phyloP scores from a whole-genome alignment of 2,888 invertebrate genomes.

The Dioctria linearis region DNA sequence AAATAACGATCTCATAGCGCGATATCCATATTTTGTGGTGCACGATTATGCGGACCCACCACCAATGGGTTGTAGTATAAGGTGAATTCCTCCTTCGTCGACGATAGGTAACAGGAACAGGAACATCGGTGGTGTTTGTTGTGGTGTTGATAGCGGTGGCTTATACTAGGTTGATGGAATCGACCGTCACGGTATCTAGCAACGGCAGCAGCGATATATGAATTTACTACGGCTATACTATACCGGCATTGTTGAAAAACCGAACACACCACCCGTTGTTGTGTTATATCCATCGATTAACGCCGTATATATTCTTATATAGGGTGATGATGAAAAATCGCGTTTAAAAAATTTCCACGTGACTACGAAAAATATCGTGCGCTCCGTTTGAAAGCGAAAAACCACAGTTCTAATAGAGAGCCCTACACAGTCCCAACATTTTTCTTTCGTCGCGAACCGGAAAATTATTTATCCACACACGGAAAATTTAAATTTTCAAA shows the following conservation, averaged over 20 bases:
- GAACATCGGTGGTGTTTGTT: not conserved
- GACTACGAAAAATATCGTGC: not conserved
- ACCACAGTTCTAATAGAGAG: no score
- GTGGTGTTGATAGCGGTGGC: no score
- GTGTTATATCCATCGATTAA: slow-evolving; percentile 47
- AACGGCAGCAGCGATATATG: not conserved
- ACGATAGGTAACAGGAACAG: not conserved
- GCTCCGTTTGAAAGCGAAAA: not conserved
- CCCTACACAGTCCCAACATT: no score
- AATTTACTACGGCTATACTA: not conserved
- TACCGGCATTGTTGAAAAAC: slow-evolving; percentile 4
- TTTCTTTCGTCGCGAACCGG: not conserved
- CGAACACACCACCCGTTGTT: slow-evolving; percentile 6
- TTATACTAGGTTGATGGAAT: no score
- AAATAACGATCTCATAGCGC: slow-evolving; percentile 31
- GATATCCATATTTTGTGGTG: slow-evolving; percentile 41
- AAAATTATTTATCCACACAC: not conserved
- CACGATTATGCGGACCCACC: slow-evolving; percentile 15
- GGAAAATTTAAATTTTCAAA: slow-evolving; percentile 15
- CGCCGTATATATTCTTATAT: slow-evolving; percentile 32
- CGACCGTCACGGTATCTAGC: not conserved
- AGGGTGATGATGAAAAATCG: slow-evolving; percentile 3
- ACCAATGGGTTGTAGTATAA: not conserved
- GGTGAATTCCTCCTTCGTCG: not conserved
- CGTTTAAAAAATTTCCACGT: slow-evolving; percentile 21